Conservation (phyloP, 2,113 vertebrate species). For the Nibea albiflora region DNA sequence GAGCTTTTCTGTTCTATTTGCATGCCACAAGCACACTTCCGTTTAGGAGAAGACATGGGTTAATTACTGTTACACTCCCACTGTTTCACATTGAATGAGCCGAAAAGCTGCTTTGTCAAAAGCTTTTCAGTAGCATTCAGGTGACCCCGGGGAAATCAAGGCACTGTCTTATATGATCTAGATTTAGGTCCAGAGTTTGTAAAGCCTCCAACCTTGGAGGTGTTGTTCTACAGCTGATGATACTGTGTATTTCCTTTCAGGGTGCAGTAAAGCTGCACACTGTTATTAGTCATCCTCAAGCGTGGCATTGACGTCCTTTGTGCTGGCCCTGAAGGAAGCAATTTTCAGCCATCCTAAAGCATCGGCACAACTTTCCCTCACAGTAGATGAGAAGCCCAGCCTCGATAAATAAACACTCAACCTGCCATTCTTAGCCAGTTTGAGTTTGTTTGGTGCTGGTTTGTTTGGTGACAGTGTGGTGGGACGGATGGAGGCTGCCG, state of each 20-base stretch:
- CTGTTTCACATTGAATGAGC: background rate
- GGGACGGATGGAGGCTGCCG: background rate
- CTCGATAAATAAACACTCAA: conserved; percentile 8
- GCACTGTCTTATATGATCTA: background rate
- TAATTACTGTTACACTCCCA: background rate
- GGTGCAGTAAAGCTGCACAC: background rate
- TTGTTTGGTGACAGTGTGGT: background rate
- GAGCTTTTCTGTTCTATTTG: background rate
- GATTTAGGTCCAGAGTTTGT: background rate
- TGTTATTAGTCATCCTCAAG: conserved; percentile 1
- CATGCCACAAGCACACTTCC: background rate
- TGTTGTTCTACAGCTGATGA: background rate
- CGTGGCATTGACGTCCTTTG: background rate
- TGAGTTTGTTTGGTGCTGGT: background rate
- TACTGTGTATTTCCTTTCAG: conserved; percentile 7
- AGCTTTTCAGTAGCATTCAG: background rate
- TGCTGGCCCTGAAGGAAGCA: background rate
- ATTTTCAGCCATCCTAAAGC: conserved; percentile 3
- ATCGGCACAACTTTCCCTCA: background rate
- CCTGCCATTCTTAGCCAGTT: background rate
- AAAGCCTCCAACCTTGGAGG: background rate
- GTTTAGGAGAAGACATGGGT: background rate
- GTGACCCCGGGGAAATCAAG: background rate
- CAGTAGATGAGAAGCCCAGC: background rate
- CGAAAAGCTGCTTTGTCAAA: background rate